Conservation (phyloP, 2,888 invertebrate species). For the Alitta virens region DNA sequence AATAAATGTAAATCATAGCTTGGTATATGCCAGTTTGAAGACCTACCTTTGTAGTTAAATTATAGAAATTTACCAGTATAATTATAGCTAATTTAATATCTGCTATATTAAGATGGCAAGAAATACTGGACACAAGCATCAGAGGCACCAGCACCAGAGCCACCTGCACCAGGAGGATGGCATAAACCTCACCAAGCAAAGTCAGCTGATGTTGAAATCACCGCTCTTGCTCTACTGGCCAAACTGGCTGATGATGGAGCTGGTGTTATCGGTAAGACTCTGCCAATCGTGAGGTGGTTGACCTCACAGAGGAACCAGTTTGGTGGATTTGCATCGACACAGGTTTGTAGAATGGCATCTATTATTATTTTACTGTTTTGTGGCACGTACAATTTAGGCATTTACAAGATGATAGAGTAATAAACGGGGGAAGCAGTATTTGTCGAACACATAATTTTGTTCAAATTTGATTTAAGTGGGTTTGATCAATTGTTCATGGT, state of each 20-base stretch:
- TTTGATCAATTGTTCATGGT: too few relatives aligned
- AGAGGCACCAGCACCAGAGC: not conserved
- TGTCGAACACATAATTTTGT: too few relatives aligned
- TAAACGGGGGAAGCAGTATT: too few relatives aligned
- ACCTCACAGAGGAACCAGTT: conserved; percentile 71
- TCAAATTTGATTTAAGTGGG: too few relatives aligned
- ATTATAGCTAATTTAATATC: too few relatives aligned
- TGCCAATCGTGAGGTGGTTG: conserved; percentile 73
- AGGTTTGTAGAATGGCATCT: conserved; percentile 37
- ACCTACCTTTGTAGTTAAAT: too few relatives aligned
- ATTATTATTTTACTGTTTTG: not conserved
- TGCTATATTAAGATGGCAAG: conserved; percentile 63
- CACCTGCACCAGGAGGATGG: not conserved
- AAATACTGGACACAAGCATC: conserved; percentile 72
- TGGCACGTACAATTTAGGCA: too few relatives aligned
- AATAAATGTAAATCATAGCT: too few relatives aligned
- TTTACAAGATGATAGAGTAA: too few relatives aligned
- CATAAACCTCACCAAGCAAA: conserved; percentile 61
- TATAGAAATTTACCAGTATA: too few relatives aligned
- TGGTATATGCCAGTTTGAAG: too few relatives aligned
- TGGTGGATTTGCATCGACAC: conserved; percentile 54
- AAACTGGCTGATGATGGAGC: conserved; percentile 58
- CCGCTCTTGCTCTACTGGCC: conserved; percentile 81
- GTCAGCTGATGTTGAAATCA: conserved; percentile 79
- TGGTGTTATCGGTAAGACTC: conserved; percentile 22